A percentile compares a stretch with the other conserved stretches of the same genome.
phyloP scores from a whole-genome alignment of 2,113 vertebrate genomes.

The Thermophis baileyi region DNA sequence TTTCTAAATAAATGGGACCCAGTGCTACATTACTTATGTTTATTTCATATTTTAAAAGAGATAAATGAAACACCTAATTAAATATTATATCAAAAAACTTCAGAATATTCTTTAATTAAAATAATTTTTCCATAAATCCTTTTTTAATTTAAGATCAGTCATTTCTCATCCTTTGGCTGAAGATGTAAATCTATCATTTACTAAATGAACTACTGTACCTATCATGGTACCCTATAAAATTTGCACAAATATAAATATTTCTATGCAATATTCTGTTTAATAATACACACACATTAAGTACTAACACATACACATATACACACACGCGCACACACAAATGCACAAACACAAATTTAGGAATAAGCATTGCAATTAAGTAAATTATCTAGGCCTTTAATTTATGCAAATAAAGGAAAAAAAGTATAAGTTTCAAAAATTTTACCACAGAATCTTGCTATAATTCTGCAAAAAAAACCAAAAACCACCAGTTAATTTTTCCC shows the following conservation, averaged over 20 bases:
- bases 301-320: neutral
- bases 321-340: neutral
- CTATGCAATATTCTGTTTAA: neutral
- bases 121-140: conserved; percentile 12
- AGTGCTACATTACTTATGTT: neutral
- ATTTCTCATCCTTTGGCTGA: conserved; percentile 7
- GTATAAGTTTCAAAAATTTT: neutral
- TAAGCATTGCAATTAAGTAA: neutral
- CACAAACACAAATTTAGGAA: neutral
- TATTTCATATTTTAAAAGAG: neutral
- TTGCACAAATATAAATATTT: neutral
- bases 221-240: neutral
- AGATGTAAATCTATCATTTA: conserved; percentile 21
- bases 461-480: neutral
- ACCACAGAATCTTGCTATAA: neutral
- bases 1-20: neutral
- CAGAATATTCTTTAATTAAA: conserved; percentile 11
- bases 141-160: conserved; percentile 3
- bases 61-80: neutral
- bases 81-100: neutral
- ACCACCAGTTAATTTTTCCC: neutral
- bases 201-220: neutral
- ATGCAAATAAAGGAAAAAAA: neutral
- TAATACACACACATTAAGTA: neutral
- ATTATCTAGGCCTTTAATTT: neutral